A percentile compares a stretch with the other conserved stretches of the same genome.
Conservation (phyloP, 2,797 vertebrate genomes). For the Anableps anableps region DNA sequence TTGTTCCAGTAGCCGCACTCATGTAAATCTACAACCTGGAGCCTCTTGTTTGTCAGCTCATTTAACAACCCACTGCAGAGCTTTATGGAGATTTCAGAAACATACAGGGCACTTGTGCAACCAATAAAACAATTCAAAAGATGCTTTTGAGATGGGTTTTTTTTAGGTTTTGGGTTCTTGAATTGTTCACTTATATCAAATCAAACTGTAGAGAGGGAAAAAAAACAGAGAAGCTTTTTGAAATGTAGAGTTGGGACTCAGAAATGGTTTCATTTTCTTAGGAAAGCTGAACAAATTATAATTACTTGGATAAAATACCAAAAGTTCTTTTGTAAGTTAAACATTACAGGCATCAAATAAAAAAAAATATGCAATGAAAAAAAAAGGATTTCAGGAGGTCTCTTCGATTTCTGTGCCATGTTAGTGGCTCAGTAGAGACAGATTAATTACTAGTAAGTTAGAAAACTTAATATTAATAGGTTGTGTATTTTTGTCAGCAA, state of each 20-base stretch:
- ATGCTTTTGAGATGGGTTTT: not conserved
- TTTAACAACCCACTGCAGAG: conserved; percentile 27
- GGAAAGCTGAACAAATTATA: not conserved
- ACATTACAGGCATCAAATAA: not conserved
- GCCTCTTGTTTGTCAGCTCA: conserved; percentile 22
- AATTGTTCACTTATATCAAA: conserved; percentile 21
- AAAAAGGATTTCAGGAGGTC: not conserved
- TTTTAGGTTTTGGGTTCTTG: conserved; percentile 7
- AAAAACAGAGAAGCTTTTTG: not conserved
- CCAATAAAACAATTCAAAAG: not conserved
- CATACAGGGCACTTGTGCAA: not conserved
- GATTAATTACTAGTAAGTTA: not conserved
- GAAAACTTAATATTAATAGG: not conserved
- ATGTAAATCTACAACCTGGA: conserved; percentile 27
- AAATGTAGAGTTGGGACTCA: not conserved
- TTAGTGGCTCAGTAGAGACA: not conserved
- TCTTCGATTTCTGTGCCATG: not conserved
- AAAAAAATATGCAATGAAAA: not conserved
- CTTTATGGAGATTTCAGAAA: conserved; percentile 22
- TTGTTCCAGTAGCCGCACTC: conserved; percentile 39
- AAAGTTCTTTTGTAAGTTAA: not conserved
- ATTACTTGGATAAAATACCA: not conserved
- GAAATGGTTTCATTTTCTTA: not conserved
- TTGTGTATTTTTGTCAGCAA: not conserved
- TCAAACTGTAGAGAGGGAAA: not conserved